phyloP scores from a whole-genome alignment of 1,140 invertebrate species.

The Euborellia annulipes region DNA sequence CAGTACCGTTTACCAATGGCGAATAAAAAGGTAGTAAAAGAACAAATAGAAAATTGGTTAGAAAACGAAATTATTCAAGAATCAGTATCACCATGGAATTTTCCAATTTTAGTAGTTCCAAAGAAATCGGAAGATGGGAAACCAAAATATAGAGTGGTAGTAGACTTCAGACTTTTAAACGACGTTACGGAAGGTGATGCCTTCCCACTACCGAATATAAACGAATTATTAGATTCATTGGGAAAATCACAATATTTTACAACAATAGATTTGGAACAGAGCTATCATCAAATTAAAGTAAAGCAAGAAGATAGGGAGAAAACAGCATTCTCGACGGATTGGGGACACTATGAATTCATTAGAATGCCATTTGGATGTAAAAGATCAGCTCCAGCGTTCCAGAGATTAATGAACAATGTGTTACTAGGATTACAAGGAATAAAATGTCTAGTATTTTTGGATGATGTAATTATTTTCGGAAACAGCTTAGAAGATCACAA shows the following conservation, averaged over 20 bases:
- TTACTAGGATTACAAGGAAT: slow-evolving; percentile 21
- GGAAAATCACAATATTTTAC: slow-evolving; percentile 1
- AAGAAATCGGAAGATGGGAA: slow-evolving; percentile 10
- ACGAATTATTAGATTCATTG: slow-evolving; percentile 15
- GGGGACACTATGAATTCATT: slow-evolving; percentile 20
- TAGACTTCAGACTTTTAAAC: slow-evolving; percentile 29
- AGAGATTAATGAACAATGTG: slow-evolving; percentile 17
- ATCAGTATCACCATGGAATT: background rate
- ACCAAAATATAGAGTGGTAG: slow-evolving; percentile 12
- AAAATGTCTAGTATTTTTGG: slow-evolving; percentile 26
- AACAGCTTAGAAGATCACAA: slow-evolving; percentile 26
- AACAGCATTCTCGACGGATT: slow-evolving; percentile 22
- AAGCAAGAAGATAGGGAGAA: slow-evolving; percentile 11
- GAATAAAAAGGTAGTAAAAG: slow-evolving; percentile 4
- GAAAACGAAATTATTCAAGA: slow-evolving; percentile 7
- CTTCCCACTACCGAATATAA: slow-evolving; percentile 29
- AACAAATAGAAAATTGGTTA: slow-evolving; percentile 4
- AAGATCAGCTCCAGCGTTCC: slow-evolving; percentile 21
- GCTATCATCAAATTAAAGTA: slow-evolving; percentile 14
- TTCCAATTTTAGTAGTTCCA: slow-evolving; percentile 5
- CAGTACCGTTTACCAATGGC: slow-evolving; percentile 6
- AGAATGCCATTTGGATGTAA: slow-evolving; percentile 21
- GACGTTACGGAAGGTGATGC: slow-evolving; percentile 21
- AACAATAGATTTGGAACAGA: background rate
- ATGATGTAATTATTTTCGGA: slow-evolving; percentile 28